Base-by-base conservation (phyloP, 2,113 vertebrate genomes). In the Electrona antarctica region DNA sequence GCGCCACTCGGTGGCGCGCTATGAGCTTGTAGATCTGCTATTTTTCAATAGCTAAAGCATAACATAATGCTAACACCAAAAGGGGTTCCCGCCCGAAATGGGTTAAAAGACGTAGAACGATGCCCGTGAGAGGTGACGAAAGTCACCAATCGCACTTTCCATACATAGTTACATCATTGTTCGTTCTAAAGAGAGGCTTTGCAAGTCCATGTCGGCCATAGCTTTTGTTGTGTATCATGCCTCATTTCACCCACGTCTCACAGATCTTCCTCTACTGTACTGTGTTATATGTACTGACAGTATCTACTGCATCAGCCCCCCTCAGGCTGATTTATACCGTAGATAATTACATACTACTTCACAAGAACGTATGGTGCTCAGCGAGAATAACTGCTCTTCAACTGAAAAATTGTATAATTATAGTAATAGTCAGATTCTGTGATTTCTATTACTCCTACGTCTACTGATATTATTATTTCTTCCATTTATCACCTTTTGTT, bases 201-300 rank as follows among this genome's bases (percentile, higher is more conserved):
- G 56, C 15, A n/a, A 54, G 51, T 54, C 51, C n/a, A 54, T 64
- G 54, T 78, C 55, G 41, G 71, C 77, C 69, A 55, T 9, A 33
- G 47, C 50, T 54, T 13, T 21, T 58, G 28, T 3, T 15, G 29
- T 64, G 7, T 47, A 21, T 2, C 21, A 11, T 41, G 29, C 28
- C 64, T 61, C 11, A 21, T 55, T 28, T 62, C 52, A 76, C 59
- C 14, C 29, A 9, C 46, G 59, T 78, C 66, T 13, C 67, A 12
- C 61, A 71, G 48, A 54, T 67, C 45, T 15, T 67, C 77, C 55
- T 58, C n/a, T 67, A 56, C 46, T 69, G 15, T 72, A 60, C 29
- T 58, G 56, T 56, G 12, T 73, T 47, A 65, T 78, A 54, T 41
- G 33, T 41, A 4, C 33, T 41, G 33, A 41, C 33, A 41, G 33